These are phyloP conservation scores for Aplidium turbinatum DNA, from an alignment of 23 tunicate species.

Conservation along the genomic window DNA sequence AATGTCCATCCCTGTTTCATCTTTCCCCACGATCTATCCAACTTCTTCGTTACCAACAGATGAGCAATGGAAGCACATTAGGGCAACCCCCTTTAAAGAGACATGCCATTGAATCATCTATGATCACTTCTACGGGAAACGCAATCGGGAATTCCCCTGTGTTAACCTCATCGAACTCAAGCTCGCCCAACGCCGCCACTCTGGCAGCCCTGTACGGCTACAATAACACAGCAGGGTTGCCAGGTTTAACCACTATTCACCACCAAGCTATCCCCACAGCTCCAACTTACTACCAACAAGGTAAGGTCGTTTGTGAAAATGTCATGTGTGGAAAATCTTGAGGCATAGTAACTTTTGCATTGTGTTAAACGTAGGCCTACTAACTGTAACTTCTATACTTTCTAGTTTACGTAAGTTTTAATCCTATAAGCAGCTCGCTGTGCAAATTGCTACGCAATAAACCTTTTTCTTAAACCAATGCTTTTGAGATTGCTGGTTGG, in stretches of 20 bases:
- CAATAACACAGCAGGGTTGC: conserved; percentile 24
- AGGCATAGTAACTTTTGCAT: no score
- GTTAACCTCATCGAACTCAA: conserved; percentile 37
- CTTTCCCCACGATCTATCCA: no score
- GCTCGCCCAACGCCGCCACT: conserved; percentile 32
- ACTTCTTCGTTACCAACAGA: conserved; percentile 24
- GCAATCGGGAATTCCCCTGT: conserved; percentile 35
- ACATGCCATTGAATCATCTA: conserved; percentile 63
- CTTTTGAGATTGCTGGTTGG: no score
- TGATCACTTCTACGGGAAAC: conserved; percentile 46
- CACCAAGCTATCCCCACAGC: conserved; percentile 36
- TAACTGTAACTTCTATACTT: no score
- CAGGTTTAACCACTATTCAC: conserved; percentile 31
- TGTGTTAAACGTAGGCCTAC: no score
- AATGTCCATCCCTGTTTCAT: no score
- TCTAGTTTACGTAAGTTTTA: no score
- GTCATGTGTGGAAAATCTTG: no score
- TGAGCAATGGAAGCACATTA: conserved; percentile 46
- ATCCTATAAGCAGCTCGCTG: no score
- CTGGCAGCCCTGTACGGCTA: conserved; percentile 59
- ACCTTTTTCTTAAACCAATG: no score
- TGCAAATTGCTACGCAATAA: no score
- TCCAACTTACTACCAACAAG: conserved; percentile 76
- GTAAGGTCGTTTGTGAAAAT: no score
- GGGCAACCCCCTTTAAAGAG: conserved; percentile 92